Percentiles rank a stretch among this genome's conserved stretches.
These are phyloP conservation scores for Corythaixoides concolor DNA, from an alignment of 2,113 vertebrate species.

Conservation along the genomic window DNA sequence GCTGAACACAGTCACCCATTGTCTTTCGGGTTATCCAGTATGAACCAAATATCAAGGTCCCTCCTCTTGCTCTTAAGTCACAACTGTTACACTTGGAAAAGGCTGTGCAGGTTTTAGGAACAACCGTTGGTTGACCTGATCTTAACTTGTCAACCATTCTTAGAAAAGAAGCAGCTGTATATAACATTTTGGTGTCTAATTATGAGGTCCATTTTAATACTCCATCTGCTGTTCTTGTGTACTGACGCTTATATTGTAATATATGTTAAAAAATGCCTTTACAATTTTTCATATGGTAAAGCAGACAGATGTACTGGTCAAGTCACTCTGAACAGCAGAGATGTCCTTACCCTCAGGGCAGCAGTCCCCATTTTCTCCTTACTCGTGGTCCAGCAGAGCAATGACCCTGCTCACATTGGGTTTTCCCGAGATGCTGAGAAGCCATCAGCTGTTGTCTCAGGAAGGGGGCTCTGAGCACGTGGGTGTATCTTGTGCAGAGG, in stretches of 20 bases:
- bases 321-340: not conserved
- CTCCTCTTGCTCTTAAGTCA: not conserved
- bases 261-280: not conserved
- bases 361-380: not conserved
- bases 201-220: not conserved
- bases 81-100: not conserved
- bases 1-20: not conserved
- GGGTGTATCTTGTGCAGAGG: not conserved
- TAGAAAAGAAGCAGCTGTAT: not conserved
- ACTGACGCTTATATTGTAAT: not conserved
- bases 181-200: not conserved
- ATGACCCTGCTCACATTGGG: accelerated
- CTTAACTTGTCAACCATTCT: not conserved
- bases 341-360: not conserved
- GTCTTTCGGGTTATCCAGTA: not conserved
- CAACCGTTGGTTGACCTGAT: not conserved
- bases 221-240: not conserved
- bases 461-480: not conserved
- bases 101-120: not conserved
- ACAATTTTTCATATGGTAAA: not conserved
- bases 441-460: not conserved
- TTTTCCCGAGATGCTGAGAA: not conserved
- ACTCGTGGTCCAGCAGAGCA: not conserved
- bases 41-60: not conserved
- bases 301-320: not conserved